Base-by-base conservation (phyloP, 2,888 invertebrate species). In the Euzetes globulus region DNA sequence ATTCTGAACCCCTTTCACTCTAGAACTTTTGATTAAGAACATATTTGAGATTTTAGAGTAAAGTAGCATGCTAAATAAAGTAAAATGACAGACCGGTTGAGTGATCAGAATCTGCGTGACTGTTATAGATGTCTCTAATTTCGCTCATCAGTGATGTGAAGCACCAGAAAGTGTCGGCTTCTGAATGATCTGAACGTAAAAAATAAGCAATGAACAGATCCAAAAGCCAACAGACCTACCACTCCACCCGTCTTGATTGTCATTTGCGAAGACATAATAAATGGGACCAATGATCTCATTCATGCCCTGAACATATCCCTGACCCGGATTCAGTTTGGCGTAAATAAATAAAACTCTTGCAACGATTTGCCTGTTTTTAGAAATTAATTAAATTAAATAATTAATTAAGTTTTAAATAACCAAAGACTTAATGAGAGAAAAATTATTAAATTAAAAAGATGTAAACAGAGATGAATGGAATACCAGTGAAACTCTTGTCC, bases 281-380 rank as follows among this genome's bases (percentile, higher is more conserved):
- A 99, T 94, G 9, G 98, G 98, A 0, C 97, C 99, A 63, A 99
- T 90, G 80, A 99, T 95, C 84, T 99, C 99, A 85, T 99, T 99
- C 98, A 99, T 99, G 73, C 99, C 99, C 85, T 86, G 86, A n/a
- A 86, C 85, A 79, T 86, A 86, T 15, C 95, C 90, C 82, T 97
- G 95, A 0, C 98, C 98, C 0, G 97, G 95, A 86, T 99, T 99
- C 17, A 98, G 86, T 85, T 99, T 99, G 0, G 96, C 95, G 83
- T 98, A 99, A 0, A 99, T 86, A 84, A 99, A 99, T 75, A 99
- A 85, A 83, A 99, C 94, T 76, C 99, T 86, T 82, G 99, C 96
- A 0, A 96, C 92, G 4, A 98, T 77, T 84, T 99, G 97, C 98
- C 98, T 76, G 55, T 33, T 70, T 15, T 65, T 37, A 17, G 1